phyloP scores from a whole-genome alignment of 2,797 vertebrate genomes.

The Carapus acus region DNA sequence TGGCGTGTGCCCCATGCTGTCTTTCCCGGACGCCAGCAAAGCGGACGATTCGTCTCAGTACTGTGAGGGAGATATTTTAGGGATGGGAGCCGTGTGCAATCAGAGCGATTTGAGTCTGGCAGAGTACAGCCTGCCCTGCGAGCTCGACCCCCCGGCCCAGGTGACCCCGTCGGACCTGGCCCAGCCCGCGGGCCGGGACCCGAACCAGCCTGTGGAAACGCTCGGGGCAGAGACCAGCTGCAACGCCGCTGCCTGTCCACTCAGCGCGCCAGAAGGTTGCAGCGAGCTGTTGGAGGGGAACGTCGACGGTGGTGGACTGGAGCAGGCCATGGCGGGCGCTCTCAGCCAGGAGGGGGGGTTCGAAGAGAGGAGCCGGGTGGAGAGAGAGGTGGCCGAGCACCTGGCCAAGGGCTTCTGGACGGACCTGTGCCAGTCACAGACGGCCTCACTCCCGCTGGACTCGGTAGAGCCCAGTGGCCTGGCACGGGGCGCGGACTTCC shows the following conservation, averaged over 20 bases:
- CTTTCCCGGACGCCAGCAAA: slow-evolving; percentile 52
- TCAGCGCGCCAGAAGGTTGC: slow-evolving; percentile 36
- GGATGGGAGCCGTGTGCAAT: slow-evolving; percentile 54
- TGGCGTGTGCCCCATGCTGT: slow-evolving; percentile 65
- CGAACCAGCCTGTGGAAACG: slow-evolving; percentile 42
- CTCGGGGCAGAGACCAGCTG: slow-evolving; percentile 42
- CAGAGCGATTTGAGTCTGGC: slow-evolving; percentile 51
- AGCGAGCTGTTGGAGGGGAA: slow-evolving; percentile 39
- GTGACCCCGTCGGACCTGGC: slow-evolving; percentile 36
- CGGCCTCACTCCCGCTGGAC: slow-evolving; percentile 63
- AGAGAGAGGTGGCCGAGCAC: slow-evolving; percentile 94
- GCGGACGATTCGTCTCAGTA: slow-evolving; percentile 42
- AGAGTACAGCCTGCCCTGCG: slow-evolving; percentile 56
- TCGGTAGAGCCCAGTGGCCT: slow-evolving; percentile 67
- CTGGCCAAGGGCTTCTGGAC: slow-evolving; percentile 93
- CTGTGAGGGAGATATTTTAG: slow-evolving; percentile 59
- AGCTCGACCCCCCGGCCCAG: slow-evolving; percentile 41
- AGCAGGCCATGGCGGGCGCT: slow-evolving; percentile 27
- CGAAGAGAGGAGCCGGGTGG: slow-evolving; percentile 79
- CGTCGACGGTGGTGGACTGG: slow-evolving; percentile 23
- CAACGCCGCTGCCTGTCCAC: slow-evolving; percentile 43
- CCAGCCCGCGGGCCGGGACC: slow-evolving; percentile 34
- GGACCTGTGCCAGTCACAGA: slow-evolving; percentile 75
- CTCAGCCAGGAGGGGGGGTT: slow-evolving; percentile 38
- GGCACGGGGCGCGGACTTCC: slow-evolving; percentile 84